These are phyloP conservation scores for Cryptoprocta ferox DNA, from an alignment of 2,797 vertebrate genomes.

Conservation along the genomic window DNA sequence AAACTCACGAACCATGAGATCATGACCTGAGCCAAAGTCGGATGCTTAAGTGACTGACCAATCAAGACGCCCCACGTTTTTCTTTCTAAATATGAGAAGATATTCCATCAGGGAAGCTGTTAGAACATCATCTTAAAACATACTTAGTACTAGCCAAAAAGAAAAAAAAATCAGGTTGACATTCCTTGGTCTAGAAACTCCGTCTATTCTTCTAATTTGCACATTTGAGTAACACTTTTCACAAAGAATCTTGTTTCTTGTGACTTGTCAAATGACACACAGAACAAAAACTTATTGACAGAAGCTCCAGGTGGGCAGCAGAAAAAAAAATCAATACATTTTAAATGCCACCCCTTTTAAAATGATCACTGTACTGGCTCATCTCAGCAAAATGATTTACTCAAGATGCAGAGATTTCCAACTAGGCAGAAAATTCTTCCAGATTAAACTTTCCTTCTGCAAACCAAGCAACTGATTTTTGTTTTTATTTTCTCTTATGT, in stretches of 20 bases:
- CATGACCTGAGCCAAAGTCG: too few species aligned
- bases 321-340: constrained; percentile 77
- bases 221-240: neutral
- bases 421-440: constrained; percentile 63
- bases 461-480: constrained; percentile 47
- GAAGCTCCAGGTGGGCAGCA: constrained; percentile 70
- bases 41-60: too few species aligned
- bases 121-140: neutral
- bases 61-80: neutral
- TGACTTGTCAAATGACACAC: constrained; percentile 53
- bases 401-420: constrained; percentile 38
- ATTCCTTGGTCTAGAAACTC: neutral
- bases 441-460: constrained; percentile 73
- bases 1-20: too few species aligned
- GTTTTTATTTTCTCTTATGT: constrained; percentile 27
- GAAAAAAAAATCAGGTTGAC: neutral
- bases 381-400: constrained; percentile 73
- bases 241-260: neutral
- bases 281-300: constrained; percentile 58
- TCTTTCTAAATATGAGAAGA: neutral
- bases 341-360: constrained; percentile 72
- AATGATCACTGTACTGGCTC: constrained; percentile 67
- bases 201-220: neutral
- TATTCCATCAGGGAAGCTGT: neutral
- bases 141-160: neutral